Conservation (phyloP, 2,888 invertebrate species). For the Andrena haemorrhoa region DNA sequence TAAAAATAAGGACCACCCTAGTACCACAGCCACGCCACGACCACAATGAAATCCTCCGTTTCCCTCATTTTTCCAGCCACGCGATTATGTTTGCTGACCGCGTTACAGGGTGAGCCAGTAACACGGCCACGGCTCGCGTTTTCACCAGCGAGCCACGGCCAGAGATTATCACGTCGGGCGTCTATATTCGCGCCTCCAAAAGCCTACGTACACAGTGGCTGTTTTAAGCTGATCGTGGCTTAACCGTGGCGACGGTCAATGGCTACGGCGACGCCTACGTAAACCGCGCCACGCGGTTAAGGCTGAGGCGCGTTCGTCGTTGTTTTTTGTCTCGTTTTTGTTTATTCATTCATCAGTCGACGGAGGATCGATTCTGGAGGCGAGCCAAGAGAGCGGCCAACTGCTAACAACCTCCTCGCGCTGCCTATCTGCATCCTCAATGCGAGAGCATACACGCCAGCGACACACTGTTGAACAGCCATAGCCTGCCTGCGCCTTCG, state of each 20-base stretch:
- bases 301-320: slow-evolving; percentile 29
- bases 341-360: slow-evolving; percentile 69
- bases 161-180: slow-evolving; percentile 53
- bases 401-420: slow-evolving; percentile 54
- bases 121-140: slow-evolving; percentile 16
- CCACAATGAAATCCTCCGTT: slow-evolving; percentile 13
- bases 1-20: too few relatives aligned
- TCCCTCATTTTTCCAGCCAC: slow-evolving; percentile 33
- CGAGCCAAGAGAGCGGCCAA: slow-evolving; percentile 59
- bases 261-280: slow-evolving; percentile 49
- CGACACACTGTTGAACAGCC: background rate
- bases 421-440: slow-evolving; percentile 25
- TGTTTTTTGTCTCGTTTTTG: slow-evolving; percentile 31
- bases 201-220: slow-evolving; percentile 47
- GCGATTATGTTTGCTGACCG: slow-evolving; percentile 31
- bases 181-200: slow-evolving; percentile 48
- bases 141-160: slow-evolving; percentile 4
- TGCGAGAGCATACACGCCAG: background rate
- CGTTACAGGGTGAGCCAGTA: slow-evolving; percentile 3
- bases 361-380: slow-evolving; percentile 73
- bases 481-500: background rate
- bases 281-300: slow-evolving; percentile 60
- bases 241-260: slow-evolving; percentile 62
- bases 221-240: slow-evolving; percentile 72
- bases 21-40: background rate